Percentiles rank a stretch among this genome's conserved stretches.
Conservation (phyloP, 2,113 vertebrate species). For the Holacanthus passer region DNA sequence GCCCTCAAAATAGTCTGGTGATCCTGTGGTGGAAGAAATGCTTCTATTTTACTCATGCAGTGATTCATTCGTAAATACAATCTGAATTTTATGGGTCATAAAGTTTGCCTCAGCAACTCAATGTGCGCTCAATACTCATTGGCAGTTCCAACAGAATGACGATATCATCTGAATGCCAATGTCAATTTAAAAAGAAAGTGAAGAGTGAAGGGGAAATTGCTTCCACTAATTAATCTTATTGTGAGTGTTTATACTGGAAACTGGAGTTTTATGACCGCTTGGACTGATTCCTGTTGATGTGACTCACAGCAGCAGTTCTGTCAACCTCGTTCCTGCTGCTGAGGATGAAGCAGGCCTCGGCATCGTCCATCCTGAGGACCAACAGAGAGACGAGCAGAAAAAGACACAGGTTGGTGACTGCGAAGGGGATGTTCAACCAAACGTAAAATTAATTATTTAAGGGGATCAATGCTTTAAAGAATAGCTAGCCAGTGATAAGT, state of each 20-base stretch:
- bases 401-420: neutral
- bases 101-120: constrained; percentile 20
- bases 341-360: constrained; percentile 97
- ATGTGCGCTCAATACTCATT: neutral
- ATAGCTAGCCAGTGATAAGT: neutral
- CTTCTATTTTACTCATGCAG: neutral
- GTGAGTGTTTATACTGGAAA: neutral
- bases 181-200: constrained; percentile 29
- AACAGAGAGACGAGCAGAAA: constrained; percentile 14
- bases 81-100: constrained; percentile 30
- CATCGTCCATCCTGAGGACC: constrained; percentile 93
- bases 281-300: neutral
- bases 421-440: neutral
- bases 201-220: constrained; percentile 27
- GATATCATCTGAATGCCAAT: constrained; percentile 8
- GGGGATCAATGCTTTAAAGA: constrained; percentile 1
- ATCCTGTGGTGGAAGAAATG: constrained; percentile 81
- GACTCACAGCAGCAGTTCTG: constrained; percentile 93
- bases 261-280: neutral
- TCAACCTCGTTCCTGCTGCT: constrained; percentile 98
- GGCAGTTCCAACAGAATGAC: neutral
- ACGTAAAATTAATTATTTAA: neutral
- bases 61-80: constrained; percentile 31
- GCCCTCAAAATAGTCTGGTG: constrained; percentile 98
- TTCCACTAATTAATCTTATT: neutral